Conservation (phyloP, 2,113 vertebrate genomes). For the Azemiops feae region DNA sequence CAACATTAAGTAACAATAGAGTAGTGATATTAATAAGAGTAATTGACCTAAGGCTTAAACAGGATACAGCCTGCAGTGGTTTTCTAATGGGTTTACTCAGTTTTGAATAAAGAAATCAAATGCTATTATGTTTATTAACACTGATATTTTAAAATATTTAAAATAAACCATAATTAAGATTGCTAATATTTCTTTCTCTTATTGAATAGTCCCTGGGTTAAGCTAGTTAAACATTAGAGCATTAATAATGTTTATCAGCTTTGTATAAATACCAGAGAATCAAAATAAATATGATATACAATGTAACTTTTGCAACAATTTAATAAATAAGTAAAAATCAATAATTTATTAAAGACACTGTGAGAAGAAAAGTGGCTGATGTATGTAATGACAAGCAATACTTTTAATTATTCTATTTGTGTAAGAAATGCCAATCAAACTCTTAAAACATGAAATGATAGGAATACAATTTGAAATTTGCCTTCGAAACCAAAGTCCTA, state of each 20-base stretch:
- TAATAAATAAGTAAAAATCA: background rate
- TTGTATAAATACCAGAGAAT: background rate
- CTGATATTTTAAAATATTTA: background rate
- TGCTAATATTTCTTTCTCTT: background rate
- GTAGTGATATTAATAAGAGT: background rate
- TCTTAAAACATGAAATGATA: conserved; percentile 36
- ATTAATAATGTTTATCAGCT: background rate
- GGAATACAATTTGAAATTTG: conserved; percentile 35
- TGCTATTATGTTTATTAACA: background rate
- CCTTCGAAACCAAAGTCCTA: background rate
- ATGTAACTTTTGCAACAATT: background rate
- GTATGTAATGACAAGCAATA: conserved; percentile 38
- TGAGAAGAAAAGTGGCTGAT: conserved; percentile 53
- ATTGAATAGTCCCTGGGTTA: background rate
- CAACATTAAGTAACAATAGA: background rate
- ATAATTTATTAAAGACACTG: conserved; percentile 16
- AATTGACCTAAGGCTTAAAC: background rate
- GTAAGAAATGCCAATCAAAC: conserved; percentile 36
- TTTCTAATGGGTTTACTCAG: background rate
- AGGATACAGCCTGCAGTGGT: background rate
- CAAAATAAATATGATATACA: background rate
- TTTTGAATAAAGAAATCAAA: background rate
- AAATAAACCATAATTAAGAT: background rate
- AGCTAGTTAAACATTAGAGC: background rate
- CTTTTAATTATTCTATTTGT: conserved; percentile 49